Evolutionary conservation across 2,113 vertebrate species (phyloP).

Genomic region (Cranoglanis bouderius): DNA sequence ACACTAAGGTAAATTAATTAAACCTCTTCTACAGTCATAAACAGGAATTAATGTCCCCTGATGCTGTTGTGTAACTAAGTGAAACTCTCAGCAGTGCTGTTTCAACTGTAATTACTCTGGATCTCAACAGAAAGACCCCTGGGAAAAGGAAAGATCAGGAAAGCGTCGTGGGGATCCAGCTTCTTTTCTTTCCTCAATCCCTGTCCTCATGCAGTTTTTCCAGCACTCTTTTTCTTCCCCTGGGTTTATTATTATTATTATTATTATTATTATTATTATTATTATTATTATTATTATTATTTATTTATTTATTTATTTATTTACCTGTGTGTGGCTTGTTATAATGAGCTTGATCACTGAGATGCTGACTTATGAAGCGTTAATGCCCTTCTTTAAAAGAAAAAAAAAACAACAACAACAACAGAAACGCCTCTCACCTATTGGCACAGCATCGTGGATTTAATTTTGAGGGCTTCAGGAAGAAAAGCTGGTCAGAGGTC

Average conservation of each 20-base stretch:
- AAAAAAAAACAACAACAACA: not conserved
- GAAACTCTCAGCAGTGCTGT: slow-evolving; percentile 14
- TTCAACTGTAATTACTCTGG: not conserved
- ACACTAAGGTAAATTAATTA: not conserved
- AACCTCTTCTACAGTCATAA: not conserved
- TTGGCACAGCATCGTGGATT: not conserved
- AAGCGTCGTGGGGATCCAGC: not conserved
- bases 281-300: too few relatives aligned
- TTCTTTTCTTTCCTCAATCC: not conserved
- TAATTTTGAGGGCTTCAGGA: not conserved
- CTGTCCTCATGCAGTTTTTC: not conserved
- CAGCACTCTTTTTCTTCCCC: not conserved
- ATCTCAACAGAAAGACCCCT: not conserved
- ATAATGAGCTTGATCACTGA: slow-evolving; percentile 23
- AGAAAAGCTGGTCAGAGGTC: not conserved
- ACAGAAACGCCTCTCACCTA: not conserved
- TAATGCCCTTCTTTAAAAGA: not conserved
- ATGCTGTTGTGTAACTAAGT: not conserved
- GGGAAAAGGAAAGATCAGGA: slow-evolving; percentile 36
- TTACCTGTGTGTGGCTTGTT: slow-evolving; percentile 19
- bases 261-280: too few relatives aligned
- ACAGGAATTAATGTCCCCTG: not conserved
- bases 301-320: slow-evolving; percentile 15
- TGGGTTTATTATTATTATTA: not conserved
- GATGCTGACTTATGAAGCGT: not conserved